Evolutionary conservation across 2,888 invertebrate genomes (phyloP), one percentile per base, ranked within the genome.

Genomic region (Lasius fuliginosus): DNA sequence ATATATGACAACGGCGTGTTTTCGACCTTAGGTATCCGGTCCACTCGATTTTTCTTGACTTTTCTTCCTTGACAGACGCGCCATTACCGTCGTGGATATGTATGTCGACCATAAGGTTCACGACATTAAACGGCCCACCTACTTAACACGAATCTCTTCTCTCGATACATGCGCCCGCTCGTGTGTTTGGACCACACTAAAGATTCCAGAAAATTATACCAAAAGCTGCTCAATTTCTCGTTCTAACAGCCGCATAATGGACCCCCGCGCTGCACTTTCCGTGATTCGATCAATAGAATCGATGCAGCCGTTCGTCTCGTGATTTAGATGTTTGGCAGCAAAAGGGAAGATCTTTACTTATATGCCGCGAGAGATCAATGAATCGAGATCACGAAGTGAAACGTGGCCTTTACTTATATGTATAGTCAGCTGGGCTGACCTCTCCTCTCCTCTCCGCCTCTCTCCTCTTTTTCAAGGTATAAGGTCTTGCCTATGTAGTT

Each of bases 201-300:
- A 88, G 90, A 87, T 90, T 88, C 89, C 88, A 65, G 88, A 91
- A 92, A 90, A 91, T 91, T 88, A 86, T 87, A 82, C 85, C 83
- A 84, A 90, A 91, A 88, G 90, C 85, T 75, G 87, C 85, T 86
- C 91, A 90, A 92, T 93, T 92, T 92, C 87, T 92, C 90, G 92
- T 91, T 85, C 90, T 92, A 93, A 94, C 92, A 91, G 90, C 91
- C 91, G 84, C 90, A 92, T 92, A 94, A 94, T 93, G 86, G 91
- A 68, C 56, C 23, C 67, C 56, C 85, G 68, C 64, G 84, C 42
- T 15, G 23, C 68, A 40, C 33, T 76, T 60, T 58, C 65, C 65
- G 42, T 67, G 73, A 64, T 76, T 18, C 46, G 75, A n/a, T 71
- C 82, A 64, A 83, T 83, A 79, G 83, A 23, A 79, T 65, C 46